These are phyloP conservation scores for Pelmatolapia mariae DNA, from an alignment of 2,113 vertebrate genomes.

Conservation along the genomic window DNA sequence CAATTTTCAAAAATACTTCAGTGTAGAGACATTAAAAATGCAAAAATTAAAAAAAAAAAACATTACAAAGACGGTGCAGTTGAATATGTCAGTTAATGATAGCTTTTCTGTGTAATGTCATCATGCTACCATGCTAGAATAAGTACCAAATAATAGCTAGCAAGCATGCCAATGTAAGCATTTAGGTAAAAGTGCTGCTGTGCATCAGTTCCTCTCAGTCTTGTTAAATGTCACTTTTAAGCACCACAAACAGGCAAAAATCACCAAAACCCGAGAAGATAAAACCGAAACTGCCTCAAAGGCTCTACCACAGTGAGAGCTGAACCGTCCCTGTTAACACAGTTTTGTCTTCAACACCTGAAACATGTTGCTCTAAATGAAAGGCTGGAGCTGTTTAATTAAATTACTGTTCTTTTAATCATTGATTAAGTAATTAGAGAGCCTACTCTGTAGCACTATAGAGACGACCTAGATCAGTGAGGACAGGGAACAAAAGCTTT, in stretches of 20 bases:
- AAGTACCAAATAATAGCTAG: not conserved
- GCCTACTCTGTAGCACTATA: not conserved
- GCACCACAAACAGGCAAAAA: not conserved
- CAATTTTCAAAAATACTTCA: not conserved
- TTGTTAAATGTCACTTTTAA: not conserved
- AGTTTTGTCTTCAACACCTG: not conserved
- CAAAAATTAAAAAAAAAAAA: not conserved
- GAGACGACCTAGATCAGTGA: not conserved
- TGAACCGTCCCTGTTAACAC: not conserved
- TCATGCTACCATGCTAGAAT: not conserved
- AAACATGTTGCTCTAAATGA: not conserved
- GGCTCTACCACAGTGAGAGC: not conserved
- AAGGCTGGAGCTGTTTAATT: slow-evolving; percentile 1
- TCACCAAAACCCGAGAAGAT: not conserved
- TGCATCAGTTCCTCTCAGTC: not conserved
- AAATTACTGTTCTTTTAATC: slow-evolving; percentile 5
- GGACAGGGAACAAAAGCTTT: not conserved
- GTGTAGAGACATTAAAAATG: not conserved
- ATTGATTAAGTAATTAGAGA: slow-evolving; percentile 16
- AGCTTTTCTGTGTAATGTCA: not conserved
- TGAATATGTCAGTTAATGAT: not conserved
- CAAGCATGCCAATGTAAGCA: not conserved
- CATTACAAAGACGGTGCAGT: not conserved
- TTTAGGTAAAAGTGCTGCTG: not conserved
- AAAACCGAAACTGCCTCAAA: not conserved